A percentile compares a stretch with the other conserved stretches of the same genome.
phyloP scores from a whole-genome alignment of 2,888 invertebrate genomes.

The Mesorhabditis sp. region DNA sequence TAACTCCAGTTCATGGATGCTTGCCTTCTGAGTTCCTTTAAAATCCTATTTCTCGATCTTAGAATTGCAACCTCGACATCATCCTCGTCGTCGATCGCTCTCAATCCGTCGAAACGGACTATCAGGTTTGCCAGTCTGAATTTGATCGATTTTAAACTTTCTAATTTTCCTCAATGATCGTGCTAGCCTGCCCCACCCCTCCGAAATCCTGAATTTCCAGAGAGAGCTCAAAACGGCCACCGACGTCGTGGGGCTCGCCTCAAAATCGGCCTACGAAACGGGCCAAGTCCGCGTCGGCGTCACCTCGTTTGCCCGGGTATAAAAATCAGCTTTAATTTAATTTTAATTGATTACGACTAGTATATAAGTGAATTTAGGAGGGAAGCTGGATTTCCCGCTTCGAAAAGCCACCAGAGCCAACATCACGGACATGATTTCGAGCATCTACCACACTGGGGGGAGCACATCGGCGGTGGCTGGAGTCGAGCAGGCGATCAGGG shows the following conservation, averaged over 20 bases:
- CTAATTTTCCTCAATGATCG: neutral
- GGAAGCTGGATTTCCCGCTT: slow-evolving; percentile 17
- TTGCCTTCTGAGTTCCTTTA: neutral
- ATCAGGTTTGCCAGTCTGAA: slow-evolving; percentile 1
- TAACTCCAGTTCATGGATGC: too few species aligned
- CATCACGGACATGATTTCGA: slow-evolving; percentile 20
- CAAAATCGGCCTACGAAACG: slow-evolving; percentile 8
- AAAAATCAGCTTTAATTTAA: too few species aligned
- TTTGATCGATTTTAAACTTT: neutral
- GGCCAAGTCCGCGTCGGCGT: slow-evolving; percentile 18
- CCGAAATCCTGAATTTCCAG: neutral
- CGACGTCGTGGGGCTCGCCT: slow-evolving; percentile 13
- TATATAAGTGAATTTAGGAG: neutral
- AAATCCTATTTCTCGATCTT: neutral
- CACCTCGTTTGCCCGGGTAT: slow-evolving; percentile 19
- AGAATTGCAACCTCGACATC: slow-evolving; percentile 21
- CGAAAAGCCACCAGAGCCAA: slow-evolving; percentile 16
- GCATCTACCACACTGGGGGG: slow-evolving; percentile 34
- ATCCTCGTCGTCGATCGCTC: slow-evolving; percentile 38
- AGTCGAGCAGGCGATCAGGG: slow-evolving; percentile 19
- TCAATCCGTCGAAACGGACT: slow-evolving; percentile 27
- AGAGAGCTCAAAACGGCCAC: slow-evolving; percentile 13
- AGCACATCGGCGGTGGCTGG: slow-evolving; percentile 26
- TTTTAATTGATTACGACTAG: too few species aligned
- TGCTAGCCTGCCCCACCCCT: too few species aligned